Evolutionary conservation across 1,140 invertebrate species (phyloP), one percentile per base, ranked within the genome.

Genomic region (Drosophila malerkotliana): DNA sequence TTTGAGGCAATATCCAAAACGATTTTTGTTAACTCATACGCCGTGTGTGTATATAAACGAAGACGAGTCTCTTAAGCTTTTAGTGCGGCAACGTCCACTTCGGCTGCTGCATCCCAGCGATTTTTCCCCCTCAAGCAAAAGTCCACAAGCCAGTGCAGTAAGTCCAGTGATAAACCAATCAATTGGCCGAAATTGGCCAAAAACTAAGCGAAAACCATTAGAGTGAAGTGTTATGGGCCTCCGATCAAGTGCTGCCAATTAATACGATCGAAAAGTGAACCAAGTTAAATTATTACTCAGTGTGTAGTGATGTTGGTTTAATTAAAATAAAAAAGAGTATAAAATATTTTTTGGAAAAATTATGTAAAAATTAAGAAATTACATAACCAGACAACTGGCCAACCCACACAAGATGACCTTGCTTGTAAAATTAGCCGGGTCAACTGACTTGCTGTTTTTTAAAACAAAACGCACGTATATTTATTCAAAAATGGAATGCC

Each of bases 1-100:
- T 88, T 87, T 88, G 73, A 83, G 81, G 82, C 82, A 71, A 80
- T 81, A 77, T 82, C 79, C 82, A 71, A 87, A 77, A 79, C 83
- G 83, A 78, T 72, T 83, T 87, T 79, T 77, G 83, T 87, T 89
- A 87, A 87, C 88, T 79, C 84, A 87, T 89, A 82, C 75, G 72
- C 60, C 79, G 72, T 79, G 84, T 78, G 69, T 79, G 75, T 88
- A 88, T 88, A 88, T 77, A 88, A 88, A 64, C 84, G 84, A 83
- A 89, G 84, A 89, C 84, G 84, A 81, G 76, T 83, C 83, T 79
- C 66, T 76, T 72, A 49, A 64, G 39, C 54, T 79, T 63, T 88
- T 88, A 88, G 83, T 88, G 84, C 84, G 84, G 81, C 76, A 68
- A 61, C 83, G 61, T 89, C 85, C 83, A 89, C 83, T 77, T 88